These are phyloP conservation scores for Choloepus didactylus DNA, from an alignment of 2,797 vertebrate species.

Conservation along the genomic window DNA sequence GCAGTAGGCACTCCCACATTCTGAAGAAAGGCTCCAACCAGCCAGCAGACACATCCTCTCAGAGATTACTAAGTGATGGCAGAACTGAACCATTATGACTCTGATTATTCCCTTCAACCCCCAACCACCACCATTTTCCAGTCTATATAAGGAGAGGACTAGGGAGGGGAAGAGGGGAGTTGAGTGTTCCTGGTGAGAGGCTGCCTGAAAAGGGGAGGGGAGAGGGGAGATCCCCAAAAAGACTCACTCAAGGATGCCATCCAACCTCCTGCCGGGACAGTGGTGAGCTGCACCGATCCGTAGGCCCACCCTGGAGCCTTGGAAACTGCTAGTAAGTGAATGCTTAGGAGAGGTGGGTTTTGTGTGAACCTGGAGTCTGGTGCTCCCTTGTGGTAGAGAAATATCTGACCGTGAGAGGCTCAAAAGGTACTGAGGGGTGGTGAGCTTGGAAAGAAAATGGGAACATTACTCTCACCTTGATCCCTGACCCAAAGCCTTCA, in stretches of 20 bases:
- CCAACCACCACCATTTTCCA: neutral
- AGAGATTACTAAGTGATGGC: neutral
- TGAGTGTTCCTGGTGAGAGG: neutral
- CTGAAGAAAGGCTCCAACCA: neutral
- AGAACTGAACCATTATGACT: neutral
- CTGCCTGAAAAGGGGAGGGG: neutral
- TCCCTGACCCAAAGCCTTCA: neutral
- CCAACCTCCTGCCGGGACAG: neutral
- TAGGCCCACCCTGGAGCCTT: neutral
- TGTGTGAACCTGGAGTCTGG: conserved; percentile 72
- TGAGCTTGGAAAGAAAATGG: neutral
- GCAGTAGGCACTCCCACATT: neutral
- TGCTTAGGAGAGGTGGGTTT: neutral
- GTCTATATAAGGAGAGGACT: neutral
- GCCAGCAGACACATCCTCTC: neutral
- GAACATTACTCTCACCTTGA: neutral
- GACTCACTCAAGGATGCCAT: neutral
- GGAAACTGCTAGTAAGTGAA: neutral
- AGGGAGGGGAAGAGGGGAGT: neutral
- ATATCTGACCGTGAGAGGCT: neutral
- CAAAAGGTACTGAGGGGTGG: neutral
- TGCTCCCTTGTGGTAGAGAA: conserved; percentile 70
- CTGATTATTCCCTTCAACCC: neutral
- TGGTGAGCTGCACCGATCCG: neutral
- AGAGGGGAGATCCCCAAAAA: neutral